Evolutionary conservation across 2,888 invertebrate genomes (phyloP).

Genomic region (Ormyrus nitidulus): DNA sequence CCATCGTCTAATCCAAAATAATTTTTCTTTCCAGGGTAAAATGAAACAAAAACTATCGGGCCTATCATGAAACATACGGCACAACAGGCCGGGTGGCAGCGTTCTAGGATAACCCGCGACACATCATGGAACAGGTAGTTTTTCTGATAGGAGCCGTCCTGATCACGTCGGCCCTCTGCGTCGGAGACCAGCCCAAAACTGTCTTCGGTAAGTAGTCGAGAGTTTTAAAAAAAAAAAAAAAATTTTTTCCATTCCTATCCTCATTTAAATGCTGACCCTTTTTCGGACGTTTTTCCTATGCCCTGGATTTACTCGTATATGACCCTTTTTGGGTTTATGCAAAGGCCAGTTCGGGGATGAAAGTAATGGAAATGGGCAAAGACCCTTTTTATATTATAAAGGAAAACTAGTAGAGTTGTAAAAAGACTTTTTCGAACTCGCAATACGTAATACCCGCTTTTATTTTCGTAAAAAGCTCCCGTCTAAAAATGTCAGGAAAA

Average conservation of each 20-base stretch:
- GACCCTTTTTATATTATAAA: no score
- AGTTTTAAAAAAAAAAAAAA: not conserved
- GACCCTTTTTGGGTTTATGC: no score
- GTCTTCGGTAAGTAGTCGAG: slow-evolving; percentile 66
- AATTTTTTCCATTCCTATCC: not conserved
- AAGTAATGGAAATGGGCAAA: no score
- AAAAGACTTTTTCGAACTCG: no score
- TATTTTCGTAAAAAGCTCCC: no score
- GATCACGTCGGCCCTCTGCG: slow-evolving; percentile 65
- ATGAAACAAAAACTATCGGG: slow-evolving; percentile 63
- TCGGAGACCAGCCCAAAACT: slow-evolving; percentile 66
- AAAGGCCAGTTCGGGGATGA: no score
- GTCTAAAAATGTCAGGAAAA: no score
- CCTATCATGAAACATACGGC: slow-evolving; percentile 66
- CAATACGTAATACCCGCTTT: no score
- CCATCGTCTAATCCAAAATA: not conserved
- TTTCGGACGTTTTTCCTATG: not conserved
- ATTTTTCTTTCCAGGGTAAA: slow-evolving; percentile 61
- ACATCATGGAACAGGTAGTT: slow-evolving; percentile 71
- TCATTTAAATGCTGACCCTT: not conserved
- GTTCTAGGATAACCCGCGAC: slow-evolving; percentile 67
- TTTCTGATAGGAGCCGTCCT: slow-evolving; percentile 67
- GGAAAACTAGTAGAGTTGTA: no score
- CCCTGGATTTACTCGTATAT: no score
- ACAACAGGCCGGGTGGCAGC: slow-evolving; percentile 63